These are phyloP conservation scores for Pomatostomus ruficeps DNA, from an alignment of 2,113 vertebrate genomes.

Conservation along the genomic window DNA sequence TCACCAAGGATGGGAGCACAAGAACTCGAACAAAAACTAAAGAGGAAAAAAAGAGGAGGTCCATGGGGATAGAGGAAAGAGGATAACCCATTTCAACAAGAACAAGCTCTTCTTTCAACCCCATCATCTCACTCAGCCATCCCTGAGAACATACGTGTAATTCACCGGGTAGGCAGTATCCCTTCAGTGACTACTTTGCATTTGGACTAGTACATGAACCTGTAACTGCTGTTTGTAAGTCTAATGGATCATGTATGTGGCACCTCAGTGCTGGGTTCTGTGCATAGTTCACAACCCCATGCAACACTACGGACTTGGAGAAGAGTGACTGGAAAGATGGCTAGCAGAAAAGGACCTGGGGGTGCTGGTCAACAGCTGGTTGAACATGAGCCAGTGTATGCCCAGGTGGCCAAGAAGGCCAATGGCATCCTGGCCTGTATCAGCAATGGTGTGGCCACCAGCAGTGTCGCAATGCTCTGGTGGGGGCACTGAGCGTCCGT, in stretches of 20 bases:
- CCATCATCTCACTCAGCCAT: neutral
- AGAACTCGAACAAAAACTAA: neutral
- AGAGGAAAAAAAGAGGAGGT: neutral
- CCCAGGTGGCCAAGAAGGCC: neutral
- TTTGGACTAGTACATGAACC: neutral
- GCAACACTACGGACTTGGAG: neutral
- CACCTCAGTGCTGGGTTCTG: neutral
- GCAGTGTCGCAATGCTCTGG: no score
- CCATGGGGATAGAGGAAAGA: neutral
- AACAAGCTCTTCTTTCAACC: neutral
- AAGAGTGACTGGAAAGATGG: neutral
- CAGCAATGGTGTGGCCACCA: neutral
- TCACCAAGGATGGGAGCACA: neutral
- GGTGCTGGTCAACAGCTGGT: neutral
- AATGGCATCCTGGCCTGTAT: neutral
- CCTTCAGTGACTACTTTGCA: neutral
- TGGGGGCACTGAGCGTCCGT: no score
- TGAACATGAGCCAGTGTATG: neutral
- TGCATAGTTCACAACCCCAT: neutral
- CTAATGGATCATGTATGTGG: neutral
- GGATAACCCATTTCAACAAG: neutral
- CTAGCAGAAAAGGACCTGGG: neutral
- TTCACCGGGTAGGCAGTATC: neutral
- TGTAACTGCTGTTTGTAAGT: neutral
- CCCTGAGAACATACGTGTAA: neutral